Base-by-base conservation (phyloP, 2,888 invertebrate genomes). In the Orthosia incerta region DNA sequence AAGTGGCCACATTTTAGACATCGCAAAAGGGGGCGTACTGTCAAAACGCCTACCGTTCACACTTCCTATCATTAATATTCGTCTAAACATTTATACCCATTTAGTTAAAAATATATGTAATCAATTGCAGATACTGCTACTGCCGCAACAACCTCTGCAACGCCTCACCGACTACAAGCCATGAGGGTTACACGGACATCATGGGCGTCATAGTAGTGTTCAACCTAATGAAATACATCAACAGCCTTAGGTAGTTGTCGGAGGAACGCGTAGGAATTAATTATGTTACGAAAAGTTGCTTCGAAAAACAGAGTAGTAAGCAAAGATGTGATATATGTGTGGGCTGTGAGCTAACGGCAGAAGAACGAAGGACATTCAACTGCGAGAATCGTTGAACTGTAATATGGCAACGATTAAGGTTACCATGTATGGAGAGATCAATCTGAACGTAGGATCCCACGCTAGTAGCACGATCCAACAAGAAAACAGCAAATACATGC, bases 71-170 rank as follows among this genome's bases (percentile, higher is more conserved):
- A 59, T 7, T n/a, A 12, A 51, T 46, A 45, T 65, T 46, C 26
- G 4, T 65, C 39, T 23, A 20, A 9, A 18, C 15, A 39, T 45
- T 48, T 9, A 9, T 31, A 18, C 31, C 15, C 5, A 31, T 16
- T 31, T 51, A 23, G 0, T 60, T 11, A 4, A 70, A 16, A n/a
- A 48, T 16, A 13, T 51, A 5, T 46, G 59, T 31, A 20, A 69
- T 48, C 0, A 55, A 65, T 94, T 95, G 20, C 94, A 96, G 96
- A 85, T 97, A 98, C 91, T 98, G 98, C 91, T 98, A 98, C 92
- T 98, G 98, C 89, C 97, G 97, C 55, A 97, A 97, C 60, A 96
- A 98, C 88, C 95, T 98, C 59, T 98, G 98, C 94, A 98, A 98
- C 93, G 94, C 97, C 90, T 96, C 90, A 48, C 93, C 96, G 23